These are phyloP conservation scores for Dermatemys mawii DNA, from an alignment of 2,113 vertebrate genomes.

Conservation along the genomic window DNA sequence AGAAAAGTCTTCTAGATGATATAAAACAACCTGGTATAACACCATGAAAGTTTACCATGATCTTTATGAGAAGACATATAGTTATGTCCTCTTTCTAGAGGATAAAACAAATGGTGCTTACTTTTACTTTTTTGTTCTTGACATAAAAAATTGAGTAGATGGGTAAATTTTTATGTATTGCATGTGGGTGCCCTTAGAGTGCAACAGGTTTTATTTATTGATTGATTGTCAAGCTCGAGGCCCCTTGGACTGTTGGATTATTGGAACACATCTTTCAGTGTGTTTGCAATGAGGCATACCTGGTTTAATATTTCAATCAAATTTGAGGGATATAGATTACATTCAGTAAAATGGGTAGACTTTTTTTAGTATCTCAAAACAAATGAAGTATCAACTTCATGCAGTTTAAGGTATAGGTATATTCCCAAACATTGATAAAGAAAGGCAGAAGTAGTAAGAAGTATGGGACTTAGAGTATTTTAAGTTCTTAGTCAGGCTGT, in stretches of 20 bases:
- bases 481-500: constrained; percentile 18
- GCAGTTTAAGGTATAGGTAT: not conserved
- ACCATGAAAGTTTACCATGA: not conserved
- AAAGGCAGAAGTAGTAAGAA: constrained; percentile 38
- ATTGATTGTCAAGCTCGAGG: not conserved
- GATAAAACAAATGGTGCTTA: not conserved
- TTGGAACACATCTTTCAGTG: constrained; percentile 1
- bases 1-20: not conserved
- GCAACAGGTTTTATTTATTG: constrained; percentile 2
- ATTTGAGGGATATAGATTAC: constrained; percentile 41
- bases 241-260: constrained; percentile 21
- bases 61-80: constrained; percentile 30
- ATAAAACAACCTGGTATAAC: not conserved
- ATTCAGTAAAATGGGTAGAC: constrained; percentile 20
- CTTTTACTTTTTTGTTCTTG: not conserved
- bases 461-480: not conserved
- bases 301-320: constrained; percentile 37
- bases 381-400: not conserved
- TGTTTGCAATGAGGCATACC: constrained; percentile 22
- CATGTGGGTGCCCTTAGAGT: constrained; percentile 52
- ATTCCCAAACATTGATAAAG: constrained; percentile 11
- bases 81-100: not conserved
- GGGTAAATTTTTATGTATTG: not conserved
- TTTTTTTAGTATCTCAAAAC: constrained; percentile 6
- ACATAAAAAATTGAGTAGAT: not conserved